phyloP scores from a whole-genome alignment of 2,113 vertebrate species.

The Lethenteron reissneri region DNA sequence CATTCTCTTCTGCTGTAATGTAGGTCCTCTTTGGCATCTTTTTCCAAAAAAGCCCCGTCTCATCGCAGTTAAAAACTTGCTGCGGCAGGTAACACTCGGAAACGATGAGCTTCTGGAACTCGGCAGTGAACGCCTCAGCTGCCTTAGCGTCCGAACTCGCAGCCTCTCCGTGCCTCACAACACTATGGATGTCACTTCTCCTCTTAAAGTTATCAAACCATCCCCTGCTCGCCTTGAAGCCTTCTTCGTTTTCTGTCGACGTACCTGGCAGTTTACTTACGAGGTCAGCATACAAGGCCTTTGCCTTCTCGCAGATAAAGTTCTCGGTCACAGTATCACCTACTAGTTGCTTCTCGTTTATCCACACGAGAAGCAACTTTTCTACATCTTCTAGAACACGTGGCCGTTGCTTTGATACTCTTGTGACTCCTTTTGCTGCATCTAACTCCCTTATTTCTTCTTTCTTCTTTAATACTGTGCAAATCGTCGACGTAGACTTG shows the following conservation, averaged over 20 bases:
- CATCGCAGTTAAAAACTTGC: constrained; percentile 6
- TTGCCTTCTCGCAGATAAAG: constrained; percentile 8
- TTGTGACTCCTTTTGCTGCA: background rate
- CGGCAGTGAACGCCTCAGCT: too few relatives aligned
- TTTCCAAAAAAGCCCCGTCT: constrained; percentile 7
- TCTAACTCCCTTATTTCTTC: constrained; percentile 7
- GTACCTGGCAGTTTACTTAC: constrained; percentile 6
- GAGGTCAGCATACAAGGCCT: constrained; percentile 7
- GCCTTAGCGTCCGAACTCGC: background rate
- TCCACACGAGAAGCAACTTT: constrained; percentile 10
- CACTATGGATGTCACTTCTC: constrained; percentile 1
- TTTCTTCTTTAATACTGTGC: constrained; percentile 33
- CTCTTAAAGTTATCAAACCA: constrained; percentile 7
- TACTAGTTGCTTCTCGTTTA: constrained; percentile 3
- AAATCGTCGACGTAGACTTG: constrained; percentile 17
- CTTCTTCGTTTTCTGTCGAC: background rate
- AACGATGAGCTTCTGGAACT: too few relatives aligned
- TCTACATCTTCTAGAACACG: constrained; percentile 10
- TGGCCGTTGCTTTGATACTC: background rate
- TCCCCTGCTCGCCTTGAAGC: background rate
- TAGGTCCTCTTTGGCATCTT: background rate
- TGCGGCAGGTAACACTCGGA: background rate
- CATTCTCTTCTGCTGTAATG: background rate
- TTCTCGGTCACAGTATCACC: constrained; percentile 7
- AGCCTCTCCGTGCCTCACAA: background rate